Conservation (phyloP, 2,113 vertebrate species). For the Gasterosteus nipponicus region DNA sequence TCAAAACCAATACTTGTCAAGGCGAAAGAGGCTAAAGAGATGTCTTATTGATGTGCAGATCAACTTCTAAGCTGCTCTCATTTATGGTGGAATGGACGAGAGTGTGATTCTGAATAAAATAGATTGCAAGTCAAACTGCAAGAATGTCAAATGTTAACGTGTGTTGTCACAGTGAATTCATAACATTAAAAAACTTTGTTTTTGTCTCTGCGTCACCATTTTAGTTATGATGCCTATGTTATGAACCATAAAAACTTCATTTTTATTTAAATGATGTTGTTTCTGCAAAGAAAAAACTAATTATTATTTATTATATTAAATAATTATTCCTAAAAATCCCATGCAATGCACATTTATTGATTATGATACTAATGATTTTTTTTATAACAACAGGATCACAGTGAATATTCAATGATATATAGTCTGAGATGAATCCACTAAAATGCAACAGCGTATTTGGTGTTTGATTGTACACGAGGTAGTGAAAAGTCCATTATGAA, state of each 20-base stretch:
- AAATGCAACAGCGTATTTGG: background rate
- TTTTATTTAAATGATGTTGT: background rate
- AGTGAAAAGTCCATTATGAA: background rate
- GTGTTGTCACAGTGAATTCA: background rate
- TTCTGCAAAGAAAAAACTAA: background rate
- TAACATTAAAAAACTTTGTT: background rate
- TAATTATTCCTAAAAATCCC: background rate
- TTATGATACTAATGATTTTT: background rate
- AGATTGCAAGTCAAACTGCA: background rate
- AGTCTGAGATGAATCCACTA: background rate
- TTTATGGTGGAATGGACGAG: background rate
- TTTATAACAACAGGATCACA: background rate
- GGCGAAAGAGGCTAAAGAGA: background rate
- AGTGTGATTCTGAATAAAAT: background rate
- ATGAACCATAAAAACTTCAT: background rate
- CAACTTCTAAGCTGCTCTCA: conserved; percentile 4
- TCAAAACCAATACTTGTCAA: background rate
- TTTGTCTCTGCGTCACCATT: background rate
- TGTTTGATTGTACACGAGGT: background rate
- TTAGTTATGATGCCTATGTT: background rate
- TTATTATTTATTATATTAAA: background rate
- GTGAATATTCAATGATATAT: background rate
- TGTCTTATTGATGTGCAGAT: conserved; percentile 1
- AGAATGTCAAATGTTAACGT: background rate
- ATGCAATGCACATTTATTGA: background rate